A percentile compares a stretch with the other conserved stretches of the same genome.
phyloP scores from a whole-genome alignment of 2,113 vertebrate genomes.

The Panurus biarmicus region DNA sequence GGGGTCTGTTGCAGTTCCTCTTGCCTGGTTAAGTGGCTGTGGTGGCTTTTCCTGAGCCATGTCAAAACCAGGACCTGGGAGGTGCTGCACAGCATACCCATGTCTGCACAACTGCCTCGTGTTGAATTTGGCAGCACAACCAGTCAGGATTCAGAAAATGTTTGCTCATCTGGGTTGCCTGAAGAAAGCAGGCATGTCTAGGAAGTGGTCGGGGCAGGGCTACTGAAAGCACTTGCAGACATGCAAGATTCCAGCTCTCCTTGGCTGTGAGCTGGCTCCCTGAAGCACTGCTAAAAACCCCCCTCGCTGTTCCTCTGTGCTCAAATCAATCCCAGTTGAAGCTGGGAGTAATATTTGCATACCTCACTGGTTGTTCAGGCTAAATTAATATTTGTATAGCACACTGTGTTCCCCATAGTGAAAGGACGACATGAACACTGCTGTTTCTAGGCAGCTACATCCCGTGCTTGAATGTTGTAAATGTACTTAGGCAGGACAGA shows the following conservation, averaged over 20 bases:
- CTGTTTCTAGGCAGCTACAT: constrained; percentile 30
- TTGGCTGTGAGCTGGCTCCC: neutral
- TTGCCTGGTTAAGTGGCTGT: neutral
- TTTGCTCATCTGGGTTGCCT: neutral
- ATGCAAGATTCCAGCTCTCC: neutral
- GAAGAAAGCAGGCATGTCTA: neutral
- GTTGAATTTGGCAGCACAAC: neutral
- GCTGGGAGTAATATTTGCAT: constrained; percentile 24
- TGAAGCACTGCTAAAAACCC: neutral
- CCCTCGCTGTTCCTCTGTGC: neutral
- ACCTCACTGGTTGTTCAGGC: constrained; percentile 25
- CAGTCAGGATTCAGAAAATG: neutral
- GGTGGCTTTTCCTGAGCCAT: neutral
- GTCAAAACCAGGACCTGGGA: neutral
- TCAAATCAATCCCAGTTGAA: neutral
- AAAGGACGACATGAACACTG: neutral
- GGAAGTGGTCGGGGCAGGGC: neutral
- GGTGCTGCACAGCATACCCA: neutral
- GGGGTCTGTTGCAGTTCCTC: neutral
- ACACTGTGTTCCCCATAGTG: neutral
- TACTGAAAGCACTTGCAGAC: neutral
- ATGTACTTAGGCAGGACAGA: neutral
- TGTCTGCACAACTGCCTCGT: neutral
- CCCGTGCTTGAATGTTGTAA: neutral
- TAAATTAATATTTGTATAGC: constrained; percentile 53